Conservation (phyloP, 2,797 vertebrate genomes). For the Rhinichthys osculus region DNA sequence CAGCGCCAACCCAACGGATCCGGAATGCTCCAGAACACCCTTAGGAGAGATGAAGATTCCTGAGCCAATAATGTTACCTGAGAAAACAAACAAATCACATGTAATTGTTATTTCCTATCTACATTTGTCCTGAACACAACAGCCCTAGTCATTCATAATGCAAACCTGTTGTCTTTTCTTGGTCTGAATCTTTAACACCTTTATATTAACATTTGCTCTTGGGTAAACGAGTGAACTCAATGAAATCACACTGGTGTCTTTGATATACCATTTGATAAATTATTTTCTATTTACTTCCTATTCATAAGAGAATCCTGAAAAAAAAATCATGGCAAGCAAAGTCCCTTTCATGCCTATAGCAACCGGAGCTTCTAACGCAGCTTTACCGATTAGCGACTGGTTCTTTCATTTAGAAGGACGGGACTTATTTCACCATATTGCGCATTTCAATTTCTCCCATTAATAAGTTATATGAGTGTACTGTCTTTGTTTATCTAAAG, state of each 20-base stretch:
- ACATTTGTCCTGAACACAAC: background rate
- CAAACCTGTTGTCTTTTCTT: background rate
- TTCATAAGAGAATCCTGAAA: background rate
- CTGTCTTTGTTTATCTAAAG: too few relatives aligned
- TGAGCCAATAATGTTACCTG: constrained; percentile 98
- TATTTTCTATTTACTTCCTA: background rate
- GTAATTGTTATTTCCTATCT: background rate
- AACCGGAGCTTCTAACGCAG: too few relatives aligned
- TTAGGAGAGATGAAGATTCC: constrained; percentile 99
- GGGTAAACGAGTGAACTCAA: background rate
- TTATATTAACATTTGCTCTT: background rate
- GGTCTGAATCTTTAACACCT: background rate
- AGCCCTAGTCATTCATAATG: background rate
- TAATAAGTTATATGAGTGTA: too few relatives aligned
- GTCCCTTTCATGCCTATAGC: background rate
- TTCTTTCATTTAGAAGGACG: too few relatives aligned
- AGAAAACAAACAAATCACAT: constrained; percentile 18
- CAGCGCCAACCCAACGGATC: constrained; percentile 92
- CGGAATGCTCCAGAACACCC: constrained; percentile 93
- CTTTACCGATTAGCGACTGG: background rate
- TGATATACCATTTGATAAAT: background rate
- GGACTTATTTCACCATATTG: too few relatives aligned
- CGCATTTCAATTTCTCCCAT: too few relatives aligned
- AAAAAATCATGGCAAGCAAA: background rate
- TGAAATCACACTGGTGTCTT: background rate